Percentiles rank a stretch among this genome's conserved stretches.
Evolutionary conservation across 2,888 invertebrate genomes (phyloP).

Genomic region (Mesoligia furuncula): DNA sequence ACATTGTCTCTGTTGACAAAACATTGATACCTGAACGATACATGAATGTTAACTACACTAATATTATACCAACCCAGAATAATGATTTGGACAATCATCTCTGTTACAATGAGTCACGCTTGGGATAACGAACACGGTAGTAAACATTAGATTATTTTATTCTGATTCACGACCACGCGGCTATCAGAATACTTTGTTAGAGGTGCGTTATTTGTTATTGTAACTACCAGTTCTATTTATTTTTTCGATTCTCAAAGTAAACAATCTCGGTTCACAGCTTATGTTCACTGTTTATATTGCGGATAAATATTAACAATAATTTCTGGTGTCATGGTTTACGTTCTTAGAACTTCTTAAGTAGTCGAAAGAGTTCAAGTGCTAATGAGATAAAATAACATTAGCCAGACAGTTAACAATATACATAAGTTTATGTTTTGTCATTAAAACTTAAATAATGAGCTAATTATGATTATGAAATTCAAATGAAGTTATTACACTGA

Average conservation of each 20-base stretch:
- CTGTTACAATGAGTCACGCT: constrained; percentile 59
- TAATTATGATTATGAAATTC: constrained; percentile 32
- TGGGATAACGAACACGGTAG: constrained; percentile 58
- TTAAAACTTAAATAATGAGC: constrained; percentile 47
- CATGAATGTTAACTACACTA: constrained; percentile 47
- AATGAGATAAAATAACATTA: constrained; percentile 53
- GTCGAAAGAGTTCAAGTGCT: constrained; percentile 44
- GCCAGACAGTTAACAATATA: constrained; percentile 51
- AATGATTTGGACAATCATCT: constrained; percentile 56
- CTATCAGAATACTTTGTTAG: constrained; percentile 42
- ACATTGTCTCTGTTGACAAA: constrained; percentile 57
- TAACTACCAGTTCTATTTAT: constrained; percentile 33
- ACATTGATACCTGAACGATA: constrained; percentile 41
- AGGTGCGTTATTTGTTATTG: constrained; percentile 28
- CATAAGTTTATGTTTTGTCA: constrained; percentile 45
- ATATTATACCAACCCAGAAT: constrained; percentile 39
- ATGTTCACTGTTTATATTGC: constrained; percentile 51
- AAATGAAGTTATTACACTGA: constrained; percentile 29
- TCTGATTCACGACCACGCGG: constrained; percentile 61
- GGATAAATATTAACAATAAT: constrained; percentile 52
- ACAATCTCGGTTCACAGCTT: constrained; percentile 53
- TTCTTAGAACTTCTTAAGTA: constrained; percentile 60
- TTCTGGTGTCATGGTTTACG: constrained; percentile 50
- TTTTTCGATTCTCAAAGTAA: constrained; percentile 50
- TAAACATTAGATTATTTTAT: constrained; percentile 60